Percentiles rank a stretch among this genome's conserved stretches.
Evolutionary conservation across 1,140 invertebrate species (phyloP).

Genomic region (Mya arenaria): DNA sequence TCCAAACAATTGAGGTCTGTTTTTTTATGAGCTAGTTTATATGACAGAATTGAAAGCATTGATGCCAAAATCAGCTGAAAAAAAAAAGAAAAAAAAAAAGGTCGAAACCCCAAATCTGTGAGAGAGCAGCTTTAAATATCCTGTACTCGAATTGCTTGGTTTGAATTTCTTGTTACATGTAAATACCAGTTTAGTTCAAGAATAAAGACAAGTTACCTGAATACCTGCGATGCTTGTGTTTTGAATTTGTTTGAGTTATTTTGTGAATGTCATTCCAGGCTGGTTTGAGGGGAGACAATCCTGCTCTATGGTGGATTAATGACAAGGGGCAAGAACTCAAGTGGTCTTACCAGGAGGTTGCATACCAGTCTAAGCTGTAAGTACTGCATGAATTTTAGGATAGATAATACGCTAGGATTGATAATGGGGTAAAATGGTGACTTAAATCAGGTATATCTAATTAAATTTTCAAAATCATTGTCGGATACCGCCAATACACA

Average conservation of each 20-base stretch:
- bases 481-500: too few species aligned
- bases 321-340: slow-evolving; percentile 69
- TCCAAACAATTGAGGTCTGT: too few species aligned
- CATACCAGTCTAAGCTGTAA: slow-evolving; percentile 76
- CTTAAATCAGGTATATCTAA: too few species aligned
- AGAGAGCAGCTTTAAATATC: not conserved
- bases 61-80: too few species aligned
- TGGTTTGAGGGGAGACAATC: slow-evolving; percentile 57
- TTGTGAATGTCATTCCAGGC: too few species aligned
- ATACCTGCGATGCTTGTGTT: not conserved
- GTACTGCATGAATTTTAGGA: too few species aligned
- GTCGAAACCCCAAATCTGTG: not conserved
- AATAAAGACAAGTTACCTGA: not conserved
- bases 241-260: slow-evolving; percentile 35
- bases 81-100: too few species aligned
- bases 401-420: too few species aligned
- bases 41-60: too few species aligned
- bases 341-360: slow-evolving; percentile 78
- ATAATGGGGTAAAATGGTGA: too few species aligned
- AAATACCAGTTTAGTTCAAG: not conserved
- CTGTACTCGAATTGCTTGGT: not conserved
- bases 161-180: not conserved
- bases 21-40: too few species aligned
- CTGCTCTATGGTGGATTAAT: slow-evolving; percentile 79
- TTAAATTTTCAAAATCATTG: too few species aligned